phyloP scores from a whole-genome alignment of 1,140 invertebrate species.

The Pseudachorutes palmiensis region DNA sequence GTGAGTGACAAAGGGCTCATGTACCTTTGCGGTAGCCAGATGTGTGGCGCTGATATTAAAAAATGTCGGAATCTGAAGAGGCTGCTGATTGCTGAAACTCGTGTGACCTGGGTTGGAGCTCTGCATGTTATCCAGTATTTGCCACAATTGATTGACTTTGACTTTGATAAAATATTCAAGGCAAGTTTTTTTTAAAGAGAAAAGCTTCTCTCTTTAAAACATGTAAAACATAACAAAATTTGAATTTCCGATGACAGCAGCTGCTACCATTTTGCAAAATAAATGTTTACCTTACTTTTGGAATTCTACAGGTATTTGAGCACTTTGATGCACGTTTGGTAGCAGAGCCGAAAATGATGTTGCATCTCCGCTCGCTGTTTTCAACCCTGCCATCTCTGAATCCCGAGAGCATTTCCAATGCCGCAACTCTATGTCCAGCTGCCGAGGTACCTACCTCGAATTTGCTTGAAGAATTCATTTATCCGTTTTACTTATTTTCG shows the following conservation, averaged over 20 bases:
- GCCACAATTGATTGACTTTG: conserved; percentile 40
- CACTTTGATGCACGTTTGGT: conserved; percentile 20
- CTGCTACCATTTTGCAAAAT: too few species aligned
- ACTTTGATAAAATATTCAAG: conserved; percentile 41
- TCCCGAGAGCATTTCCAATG: conserved; percentile 19
- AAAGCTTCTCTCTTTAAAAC: too few species aligned
- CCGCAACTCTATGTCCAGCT: neutral
- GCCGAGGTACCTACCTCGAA: too few species aligned
- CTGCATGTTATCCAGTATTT: conserved; percentile 37
- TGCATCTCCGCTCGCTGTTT: conserved; percentile 25
- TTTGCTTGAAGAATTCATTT: too few species aligned
- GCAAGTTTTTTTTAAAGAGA: too few species aligned
- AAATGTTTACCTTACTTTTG: too few species aligned
- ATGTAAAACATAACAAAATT: too few species aligned
- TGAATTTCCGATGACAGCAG: too few species aligned
- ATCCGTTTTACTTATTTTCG: too few species aligned
- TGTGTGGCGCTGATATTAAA: conserved; percentile 33
- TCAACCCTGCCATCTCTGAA: conserved; percentile 36
- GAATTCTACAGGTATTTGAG: conserved; percentile 35
- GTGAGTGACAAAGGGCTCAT: conserved; percentile 40
- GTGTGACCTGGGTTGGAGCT: conserved; percentile 37
- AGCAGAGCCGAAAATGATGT: neutral
- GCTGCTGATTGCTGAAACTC: conserved; percentile 40
- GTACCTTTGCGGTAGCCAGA: conserved; percentile 33
- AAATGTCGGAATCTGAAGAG: conserved; percentile 37